phyloP scores from a whole-genome alignment of 2,888 invertebrate genomes.

The Lapara coniferarum region DNA sequence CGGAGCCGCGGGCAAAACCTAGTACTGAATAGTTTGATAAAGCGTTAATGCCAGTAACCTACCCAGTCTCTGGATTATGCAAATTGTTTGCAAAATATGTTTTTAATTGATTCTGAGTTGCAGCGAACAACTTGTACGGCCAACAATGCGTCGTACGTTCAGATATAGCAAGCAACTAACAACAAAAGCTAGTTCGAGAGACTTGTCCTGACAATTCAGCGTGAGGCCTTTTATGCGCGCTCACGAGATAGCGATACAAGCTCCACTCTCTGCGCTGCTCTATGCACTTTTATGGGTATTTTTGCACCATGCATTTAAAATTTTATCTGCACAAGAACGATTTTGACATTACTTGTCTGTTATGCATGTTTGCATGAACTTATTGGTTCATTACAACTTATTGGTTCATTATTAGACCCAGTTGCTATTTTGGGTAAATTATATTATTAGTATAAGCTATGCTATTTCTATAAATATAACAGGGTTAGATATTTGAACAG shows the following conservation, averaged over 20 bases:
- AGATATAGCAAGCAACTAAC: slow-evolving; percentile 36
- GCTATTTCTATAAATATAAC: too few relatives aligned
- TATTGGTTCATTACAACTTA: too few relatives aligned
- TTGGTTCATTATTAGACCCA: too few relatives aligned
- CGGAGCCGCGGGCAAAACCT: too few relatives aligned
- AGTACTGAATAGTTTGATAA: not conserved
- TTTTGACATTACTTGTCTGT: not conserved
- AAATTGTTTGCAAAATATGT: slow-evolving; percentile 24
- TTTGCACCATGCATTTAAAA: not conserved
- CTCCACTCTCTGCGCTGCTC: not conserved
- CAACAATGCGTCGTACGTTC: slow-evolving; percentile 36
- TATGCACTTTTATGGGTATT: slow-evolving; percentile 6
- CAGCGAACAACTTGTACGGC: slow-evolving; percentile 35
- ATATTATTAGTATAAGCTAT: too few relatives aligned
- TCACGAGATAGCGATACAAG: slow-evolving; percentile 12
- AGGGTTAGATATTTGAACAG: too few relatives aligned
- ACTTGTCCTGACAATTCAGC: slow-evolving; percentile 40
- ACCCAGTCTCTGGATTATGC: not conserved
- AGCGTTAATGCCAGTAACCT: not conserved
- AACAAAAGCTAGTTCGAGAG: slow-evolving; percentile 40
- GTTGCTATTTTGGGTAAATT: too few relatives aligned
- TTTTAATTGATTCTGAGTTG: slow-evolving; percentile 27
- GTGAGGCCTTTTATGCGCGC: slow-evolving; percentile 27
- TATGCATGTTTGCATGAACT: not conserved
- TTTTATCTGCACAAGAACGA: not conserved